Conservation (phyloP, 2,888 invertebrate genomes). For the Lasioglossum morio region DNA sequence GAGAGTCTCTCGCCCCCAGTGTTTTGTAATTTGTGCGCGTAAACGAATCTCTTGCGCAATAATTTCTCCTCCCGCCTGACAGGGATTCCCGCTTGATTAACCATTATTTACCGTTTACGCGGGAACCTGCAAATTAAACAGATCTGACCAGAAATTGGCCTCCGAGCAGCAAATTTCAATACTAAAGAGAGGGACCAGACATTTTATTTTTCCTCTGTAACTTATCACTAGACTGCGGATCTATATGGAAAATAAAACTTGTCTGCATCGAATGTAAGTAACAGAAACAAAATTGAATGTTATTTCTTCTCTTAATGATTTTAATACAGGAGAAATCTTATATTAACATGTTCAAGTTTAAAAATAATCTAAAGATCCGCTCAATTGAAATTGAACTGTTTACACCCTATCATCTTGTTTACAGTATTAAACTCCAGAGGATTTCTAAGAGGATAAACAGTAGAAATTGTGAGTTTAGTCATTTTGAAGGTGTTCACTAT, state of each 20-base stretch:
- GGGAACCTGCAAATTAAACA: background rate
- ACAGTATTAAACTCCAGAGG: too few species aligned
- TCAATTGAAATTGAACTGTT: too few species aligned
- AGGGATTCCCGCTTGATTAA: constrained; percentile 5
- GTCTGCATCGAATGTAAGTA: too few species aligned
- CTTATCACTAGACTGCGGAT: too few species aligned
- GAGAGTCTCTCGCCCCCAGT: background rate
- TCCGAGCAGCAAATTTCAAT: background rate
- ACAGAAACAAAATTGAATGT: too few species aligned
- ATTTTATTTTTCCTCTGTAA: background rate
- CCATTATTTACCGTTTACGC: constrained; percentile 5
- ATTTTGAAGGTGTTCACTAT: background rate
- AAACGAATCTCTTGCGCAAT: background rate
- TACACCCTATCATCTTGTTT: too few species aligned
- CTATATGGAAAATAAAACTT: too few species aligned
- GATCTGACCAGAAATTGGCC: background rate
- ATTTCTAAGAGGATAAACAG: too few species aligned
- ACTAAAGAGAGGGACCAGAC: background rate
- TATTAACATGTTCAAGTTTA: too few species aligned
- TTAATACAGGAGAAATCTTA: too few species aligned
- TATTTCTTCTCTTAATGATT: too few species aligned
- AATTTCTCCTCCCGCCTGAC: background rate
- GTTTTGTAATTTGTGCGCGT: constrained; percentile 6
- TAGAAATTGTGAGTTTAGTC: background rate
- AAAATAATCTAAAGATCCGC: too few species aligned